Evolutionary conservation across 2,888 invertebrate species (phyloP).

Genomic region (Cosmia trapezina): DNA sequence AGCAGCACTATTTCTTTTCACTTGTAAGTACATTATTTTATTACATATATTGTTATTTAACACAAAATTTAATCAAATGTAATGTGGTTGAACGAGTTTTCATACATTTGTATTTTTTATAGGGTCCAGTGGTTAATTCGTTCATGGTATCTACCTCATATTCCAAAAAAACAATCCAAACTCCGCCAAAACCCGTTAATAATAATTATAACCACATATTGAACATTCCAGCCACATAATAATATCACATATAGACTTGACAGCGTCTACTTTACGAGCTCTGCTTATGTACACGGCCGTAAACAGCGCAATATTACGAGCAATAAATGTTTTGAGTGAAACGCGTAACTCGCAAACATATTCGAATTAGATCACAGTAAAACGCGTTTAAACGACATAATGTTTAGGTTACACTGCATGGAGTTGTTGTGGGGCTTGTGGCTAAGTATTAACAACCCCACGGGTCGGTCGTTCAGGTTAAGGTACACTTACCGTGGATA

Average conservation of each 20-base stretch:
- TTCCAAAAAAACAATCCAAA: background rate
- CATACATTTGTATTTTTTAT: too few relatives aligned
- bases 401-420: constrained; percentile 31
- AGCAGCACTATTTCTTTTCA: too few relatives aligned
- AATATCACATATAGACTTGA: constrained; percentile 39
- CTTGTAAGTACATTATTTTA: too few relatives aligned
- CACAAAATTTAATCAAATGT: too few relatives aligned
- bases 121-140: too few relatives aligned
- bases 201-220: constrained; percentile 19
- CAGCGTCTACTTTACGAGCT: constrained; percentile 49
- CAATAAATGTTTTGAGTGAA: constrained; percentile 59
- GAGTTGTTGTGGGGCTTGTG: too few relatives aligned
- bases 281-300: constrained; percentile 59
- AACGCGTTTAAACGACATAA: constrained; percentile 34
- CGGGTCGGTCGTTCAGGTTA: too few relatives aligned
- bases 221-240: constrained; percentile 37
- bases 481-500: too few relatives aligned
- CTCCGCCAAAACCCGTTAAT: background rate
- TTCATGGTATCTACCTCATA: background rate
- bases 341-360: constrained; percentile 56
- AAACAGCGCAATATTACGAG: constrained; percentile 58
- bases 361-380: constrained; percentile 62
- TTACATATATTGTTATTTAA: too few relatives aligned
- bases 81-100: too few relatives aligned
- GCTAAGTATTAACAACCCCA: too few relatives aligned